phyloP scores from a whole-genome alignment of 2,113 vertebrate species.

The Corythaeola cristata region DNA sequence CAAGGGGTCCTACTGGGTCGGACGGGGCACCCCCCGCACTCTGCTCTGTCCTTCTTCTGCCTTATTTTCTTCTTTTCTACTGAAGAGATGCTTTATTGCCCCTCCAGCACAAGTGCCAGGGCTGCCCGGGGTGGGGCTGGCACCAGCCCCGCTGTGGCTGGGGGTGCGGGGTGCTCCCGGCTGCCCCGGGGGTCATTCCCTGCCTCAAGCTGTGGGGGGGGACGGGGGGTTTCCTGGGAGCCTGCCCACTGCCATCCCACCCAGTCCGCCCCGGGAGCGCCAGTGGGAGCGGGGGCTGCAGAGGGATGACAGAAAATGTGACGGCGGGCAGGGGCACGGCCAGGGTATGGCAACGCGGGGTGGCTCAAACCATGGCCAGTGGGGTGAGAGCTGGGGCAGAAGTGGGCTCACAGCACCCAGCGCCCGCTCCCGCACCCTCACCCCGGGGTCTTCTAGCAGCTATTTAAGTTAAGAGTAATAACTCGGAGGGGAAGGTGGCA shows the following conservation, averaged over 20 bases:
- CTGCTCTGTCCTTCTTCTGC: constrained; percentile 51
- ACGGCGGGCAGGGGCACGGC: accelerated
- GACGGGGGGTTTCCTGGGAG: not conserved
- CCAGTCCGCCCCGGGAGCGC: not conserved
- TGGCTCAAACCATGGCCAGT: not conserved
- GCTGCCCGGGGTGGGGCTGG: not conserved
- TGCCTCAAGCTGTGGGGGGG: accelerated
- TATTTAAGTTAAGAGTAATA: not conserved
- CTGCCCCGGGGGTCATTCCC: accelerated
- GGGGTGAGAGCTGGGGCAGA: not conserved
- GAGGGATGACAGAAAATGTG: not conserved
- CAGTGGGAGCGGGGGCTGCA: not conserved
- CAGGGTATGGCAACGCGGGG: accelerated
- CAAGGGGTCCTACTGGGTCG: not conserved
- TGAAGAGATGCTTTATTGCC: constrained; percentile 48
- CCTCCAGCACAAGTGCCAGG: not conserved
- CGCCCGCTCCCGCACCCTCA: not conserved
- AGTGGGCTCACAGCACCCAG: not conserved
- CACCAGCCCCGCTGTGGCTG: not conserved
- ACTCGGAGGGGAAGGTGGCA: not conserved
- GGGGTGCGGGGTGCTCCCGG: not conserved
- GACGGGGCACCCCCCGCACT: not conserved
- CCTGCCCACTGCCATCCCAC: not conserved
- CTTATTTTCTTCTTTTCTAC: constrained; percentile 18
- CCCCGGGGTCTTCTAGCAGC: not conserved